A percentile compares a stretch with the other conserved stretches of the same genome.
Conservation (phyloP, 2,113 vertebrate genomes). For the Gulo gulo region DNA sequence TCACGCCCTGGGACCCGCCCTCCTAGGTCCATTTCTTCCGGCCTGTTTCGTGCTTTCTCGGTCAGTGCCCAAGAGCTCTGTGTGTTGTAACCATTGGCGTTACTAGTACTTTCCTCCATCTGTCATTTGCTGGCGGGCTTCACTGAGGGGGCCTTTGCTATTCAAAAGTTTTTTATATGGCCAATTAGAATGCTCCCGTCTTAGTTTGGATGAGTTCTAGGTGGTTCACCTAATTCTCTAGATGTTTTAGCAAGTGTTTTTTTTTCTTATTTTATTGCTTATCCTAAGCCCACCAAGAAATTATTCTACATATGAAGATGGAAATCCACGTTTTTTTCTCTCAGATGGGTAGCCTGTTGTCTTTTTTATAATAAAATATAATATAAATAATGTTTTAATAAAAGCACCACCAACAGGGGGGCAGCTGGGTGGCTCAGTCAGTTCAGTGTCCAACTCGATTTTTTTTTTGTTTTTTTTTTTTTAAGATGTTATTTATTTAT, state of each 20-base stretch:
- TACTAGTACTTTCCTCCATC: background rate
- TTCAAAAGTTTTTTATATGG: background rate
- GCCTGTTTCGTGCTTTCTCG: too few species aligned
- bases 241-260: background rate
- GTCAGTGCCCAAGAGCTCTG: background rate
- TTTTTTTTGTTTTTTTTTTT: too few species aligned
- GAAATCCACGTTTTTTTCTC: background rate
- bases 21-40: background rate
- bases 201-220: background rate
- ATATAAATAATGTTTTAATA: too few species aligned
- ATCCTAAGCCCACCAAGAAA: background rate
- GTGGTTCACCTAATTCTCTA: background rate
- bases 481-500: too few species aligned
- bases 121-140: background rate
- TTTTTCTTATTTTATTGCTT: background rate
- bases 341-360: background rate
- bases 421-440: too few species aligned
- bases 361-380: too few species aligned
- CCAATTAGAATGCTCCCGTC: background rate
- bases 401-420: background rate
- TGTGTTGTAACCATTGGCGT: fast-evolving
- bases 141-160: background rate
- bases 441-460: too few species aligned
- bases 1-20: background rate
- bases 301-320: background rate